These are phyloP conservation scores for Stratiolaelaps scimitus DNA, from an alignment of 1,140 invertebrate species.

Conservation along the genomic window DNA sequence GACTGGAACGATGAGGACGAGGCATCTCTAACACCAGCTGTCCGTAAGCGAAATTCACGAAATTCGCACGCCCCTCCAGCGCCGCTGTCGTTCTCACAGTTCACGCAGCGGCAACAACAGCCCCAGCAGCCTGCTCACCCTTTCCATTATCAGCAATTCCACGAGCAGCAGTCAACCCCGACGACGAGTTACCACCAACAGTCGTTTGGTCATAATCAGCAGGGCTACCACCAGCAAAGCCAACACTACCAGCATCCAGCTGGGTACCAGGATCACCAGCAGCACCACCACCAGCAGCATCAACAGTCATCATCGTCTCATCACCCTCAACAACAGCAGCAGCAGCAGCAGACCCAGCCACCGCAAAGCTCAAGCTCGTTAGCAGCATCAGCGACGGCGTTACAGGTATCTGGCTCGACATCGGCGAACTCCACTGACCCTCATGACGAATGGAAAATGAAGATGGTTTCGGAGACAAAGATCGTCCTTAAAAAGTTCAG, in stretches of 20 bases:
- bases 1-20: conserved; percentile 26
- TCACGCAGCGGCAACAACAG: conserved; percentile 4
- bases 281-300: not conserved
- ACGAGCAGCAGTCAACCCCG: not conserved
- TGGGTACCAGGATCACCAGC: conserved; percentile 12
- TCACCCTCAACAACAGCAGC: too few species aligned
- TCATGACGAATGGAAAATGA: conserved; percentile 24
- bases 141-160: too few species aligned
- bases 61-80: not conserved
- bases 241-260: not conserved
- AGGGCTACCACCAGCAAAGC: not conserved
- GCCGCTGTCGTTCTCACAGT: conserved; percentile 17
- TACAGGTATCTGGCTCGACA: not conserved
- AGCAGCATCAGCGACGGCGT: too few species aligned
- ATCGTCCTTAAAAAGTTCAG: conserved; percentile 26
- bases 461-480: conserved; percentile 23
- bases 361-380: too few species aligned
- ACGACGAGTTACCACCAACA: not conserved
- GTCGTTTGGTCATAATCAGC: conserved; percentile 3
- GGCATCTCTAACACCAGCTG: not conserved
- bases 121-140: too few species aligned
- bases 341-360: too few species aligned
- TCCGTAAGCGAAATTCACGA: not conserved
- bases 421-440: not conserved
- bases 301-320: not conserved